These are phyloP conservation scores for Argopecten irradians DNA, from an alignment of 1,140 invertebrate genomes.

Conservation along the genomic window DNA sequence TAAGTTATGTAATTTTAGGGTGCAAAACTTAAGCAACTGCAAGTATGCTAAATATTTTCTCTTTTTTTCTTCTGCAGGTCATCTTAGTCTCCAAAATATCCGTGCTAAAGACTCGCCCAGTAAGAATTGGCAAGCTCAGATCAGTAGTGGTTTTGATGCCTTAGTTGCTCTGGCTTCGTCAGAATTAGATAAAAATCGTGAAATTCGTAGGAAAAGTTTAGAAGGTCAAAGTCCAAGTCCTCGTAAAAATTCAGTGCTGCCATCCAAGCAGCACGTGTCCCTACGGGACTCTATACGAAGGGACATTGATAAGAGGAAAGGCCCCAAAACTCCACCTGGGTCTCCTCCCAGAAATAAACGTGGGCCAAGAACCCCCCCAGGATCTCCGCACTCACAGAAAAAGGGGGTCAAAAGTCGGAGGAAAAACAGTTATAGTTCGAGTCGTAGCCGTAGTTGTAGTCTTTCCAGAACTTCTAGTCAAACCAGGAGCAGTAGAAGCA, in stretches of 20 bases:
- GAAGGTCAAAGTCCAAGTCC: constrained; percentile 78
- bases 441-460: constrained; percentile 42
- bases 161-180: constrained; percentile 91
- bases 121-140: constrained; percentile 88
- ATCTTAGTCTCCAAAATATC: background rate
- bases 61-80: background rate
- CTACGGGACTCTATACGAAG: constrained; percentile 34
- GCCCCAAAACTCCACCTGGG: constrained; percentile 51
- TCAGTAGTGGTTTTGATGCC: constrained; percentile 90
- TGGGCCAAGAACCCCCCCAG: constrained; percentile 54
- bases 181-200: constrained; percentile 82
- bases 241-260: background rate
- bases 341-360: constrained; percentile 38
- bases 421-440: constrained; percentile 33
- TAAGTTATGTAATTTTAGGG: too few relatives aligned
- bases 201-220: constrained; percentile 83
- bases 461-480: constrained; percentile 39
- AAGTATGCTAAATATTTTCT: background rate
- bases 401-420: background rate
- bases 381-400: constrained; percentile 38
- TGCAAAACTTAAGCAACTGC: too few relatives aligned
- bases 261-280: constrained; percentile 27
- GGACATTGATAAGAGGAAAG: constrained; percentile 46
- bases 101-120: constrained; percentile 47
- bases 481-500: constrained; percentile 50